phyloP scores from a whole-genome alignment of 2,797 vertebrate species.

The Anguilla pacifica region DNA sequence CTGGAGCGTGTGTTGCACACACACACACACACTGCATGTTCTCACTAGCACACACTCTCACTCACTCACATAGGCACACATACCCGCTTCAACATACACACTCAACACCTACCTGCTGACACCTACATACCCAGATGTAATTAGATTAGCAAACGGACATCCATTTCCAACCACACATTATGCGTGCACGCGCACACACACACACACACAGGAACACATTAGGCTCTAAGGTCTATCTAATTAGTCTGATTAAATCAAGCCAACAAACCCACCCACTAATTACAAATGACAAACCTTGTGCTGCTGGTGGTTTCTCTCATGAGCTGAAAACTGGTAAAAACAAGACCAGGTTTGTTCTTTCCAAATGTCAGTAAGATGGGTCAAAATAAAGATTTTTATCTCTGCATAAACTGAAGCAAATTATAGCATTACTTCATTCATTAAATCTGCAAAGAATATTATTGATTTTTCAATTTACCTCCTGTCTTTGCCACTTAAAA shows the following conservation, averaged over 20 bases:
- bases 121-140: background rate
- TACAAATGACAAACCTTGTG: slow-evolving; percentile 12
- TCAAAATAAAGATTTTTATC: background rate
- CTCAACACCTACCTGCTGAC: slow-evolving; percentile 9
- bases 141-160: slow-evolving; percentile 40
- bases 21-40: slow-evolving; percentile 44
- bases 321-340: background rate
- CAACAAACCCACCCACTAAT: background rate
- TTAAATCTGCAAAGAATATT: background rate
- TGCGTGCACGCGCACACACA: background rate
- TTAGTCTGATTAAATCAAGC: background rate
- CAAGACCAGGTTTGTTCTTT: background rate
- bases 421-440: background rate
- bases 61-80: slow-evolving; percentile 20
- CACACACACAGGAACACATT: background rate
- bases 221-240: background rate
- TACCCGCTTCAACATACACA: background rate
- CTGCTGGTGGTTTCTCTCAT: background rate
- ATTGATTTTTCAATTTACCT: background rate
- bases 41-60: slow-evolving; percentile 35
- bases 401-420: background rate
- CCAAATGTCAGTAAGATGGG: background rate
- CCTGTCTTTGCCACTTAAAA: background rate
- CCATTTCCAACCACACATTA: slow-evolving; percentile 49
- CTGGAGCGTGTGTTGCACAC: slow-evolving; percentile 57